Evolutionary conservation across 2,888 invertebrate species (phyloP).

Genomic region (Electrophaes corylata): DNA sequence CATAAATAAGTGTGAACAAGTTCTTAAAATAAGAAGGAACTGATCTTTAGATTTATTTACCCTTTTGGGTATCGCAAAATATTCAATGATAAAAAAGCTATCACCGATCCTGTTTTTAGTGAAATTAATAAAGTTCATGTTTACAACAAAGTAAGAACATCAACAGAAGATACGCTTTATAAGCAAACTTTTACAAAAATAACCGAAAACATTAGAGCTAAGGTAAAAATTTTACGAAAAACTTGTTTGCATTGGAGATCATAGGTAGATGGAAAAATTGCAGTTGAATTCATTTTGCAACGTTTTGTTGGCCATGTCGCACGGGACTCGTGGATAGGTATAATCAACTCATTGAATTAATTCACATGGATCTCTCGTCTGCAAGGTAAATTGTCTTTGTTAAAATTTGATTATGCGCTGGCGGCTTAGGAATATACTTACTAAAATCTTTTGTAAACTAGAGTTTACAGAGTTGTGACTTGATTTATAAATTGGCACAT

Average conservation of each 20-base stretch:
- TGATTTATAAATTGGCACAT: slow-evolving; percentile 10
- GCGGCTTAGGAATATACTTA: slow-evolving; percentile 11
- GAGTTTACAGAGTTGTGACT: slow-evolving; percentile 9
- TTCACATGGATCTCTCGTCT: slow-evolving; percentile 37
- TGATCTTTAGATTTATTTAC: too few relatives aligned
- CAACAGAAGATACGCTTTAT: background rate
- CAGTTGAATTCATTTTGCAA: slow-evolving; percentile 1
- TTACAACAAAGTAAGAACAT: background rate
- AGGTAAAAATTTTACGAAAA: background rate
- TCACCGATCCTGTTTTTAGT: background rate
- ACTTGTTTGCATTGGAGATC: background rate
- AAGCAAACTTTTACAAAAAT: background rate
- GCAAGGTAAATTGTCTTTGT: slow-evolving; percentile 23
- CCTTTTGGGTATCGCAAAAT: too few relatives aligned
- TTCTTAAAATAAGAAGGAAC: too few relatives aligned
- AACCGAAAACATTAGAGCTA: background rate
- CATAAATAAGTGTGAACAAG: too few relatives aligned
- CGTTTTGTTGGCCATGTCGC: slow-evolving; percentile 24
- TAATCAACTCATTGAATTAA: slow-evolving; percentile 60
- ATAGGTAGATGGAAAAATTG: background rate
- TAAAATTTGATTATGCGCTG: slow-evolving; percentile 26
- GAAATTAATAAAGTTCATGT: background rate
- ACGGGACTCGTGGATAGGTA: slow-evolving; percentile 43
- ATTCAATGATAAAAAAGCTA: too few relatives aligned
- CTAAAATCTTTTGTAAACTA: background rate